Evolutionary conservation across 2,888 invertebrate species (phyloP).

Genomic region (Apotomis capreana): DNA sequence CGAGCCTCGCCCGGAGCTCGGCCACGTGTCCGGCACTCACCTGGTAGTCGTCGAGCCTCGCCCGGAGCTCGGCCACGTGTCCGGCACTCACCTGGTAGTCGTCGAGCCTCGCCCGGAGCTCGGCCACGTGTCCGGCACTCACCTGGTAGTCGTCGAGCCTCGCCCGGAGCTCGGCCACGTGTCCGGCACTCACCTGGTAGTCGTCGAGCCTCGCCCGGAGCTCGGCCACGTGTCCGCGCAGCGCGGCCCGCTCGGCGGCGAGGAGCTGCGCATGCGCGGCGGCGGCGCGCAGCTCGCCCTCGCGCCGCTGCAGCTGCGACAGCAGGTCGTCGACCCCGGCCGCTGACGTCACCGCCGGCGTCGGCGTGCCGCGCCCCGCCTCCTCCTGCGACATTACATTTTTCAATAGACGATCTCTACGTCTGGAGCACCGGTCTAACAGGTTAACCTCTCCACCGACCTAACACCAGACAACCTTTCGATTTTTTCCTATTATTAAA

Average conservation of each 20-base stretch:
- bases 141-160: conserved; percentile 14
- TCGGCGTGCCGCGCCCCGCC: conserved; percentile 51
- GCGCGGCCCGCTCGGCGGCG: conserved; percentile 52
- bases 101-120: conserved; percentile 2
- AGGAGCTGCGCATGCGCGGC: conserved; percentile 48
- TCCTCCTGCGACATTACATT: conserved; percentile 34
- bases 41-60: conserved; percentile 48
- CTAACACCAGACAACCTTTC: too few species aligned
- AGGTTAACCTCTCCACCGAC: too few species aligned
- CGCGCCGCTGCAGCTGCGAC: conserved; percentile 59
- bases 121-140: conserved; percentile 7
- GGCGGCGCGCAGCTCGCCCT: conserved; percentile 61
- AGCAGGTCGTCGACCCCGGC: conserved; percentile 60
- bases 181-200: conserved; percentile 52
- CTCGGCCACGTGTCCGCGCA: conserved; percentile 52
- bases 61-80: too few species aligned
- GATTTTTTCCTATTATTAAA: too few species aligned
- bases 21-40: conserved; percentile 44
- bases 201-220: conserved; percentile 58
- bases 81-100: conserved; percentile 16
- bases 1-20: too few species aligned
- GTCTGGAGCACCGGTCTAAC: too few species aligned
- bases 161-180: neutral
- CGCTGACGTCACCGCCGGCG: conserved; percentile 47
- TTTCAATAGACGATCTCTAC: too few species aligned